A percentile compares a stretch with the other conserved stretches of the same genome.
Conservation (phyloP, 1,140 invertebrate genomes). For the Pseudoatta argentina region DNA sequence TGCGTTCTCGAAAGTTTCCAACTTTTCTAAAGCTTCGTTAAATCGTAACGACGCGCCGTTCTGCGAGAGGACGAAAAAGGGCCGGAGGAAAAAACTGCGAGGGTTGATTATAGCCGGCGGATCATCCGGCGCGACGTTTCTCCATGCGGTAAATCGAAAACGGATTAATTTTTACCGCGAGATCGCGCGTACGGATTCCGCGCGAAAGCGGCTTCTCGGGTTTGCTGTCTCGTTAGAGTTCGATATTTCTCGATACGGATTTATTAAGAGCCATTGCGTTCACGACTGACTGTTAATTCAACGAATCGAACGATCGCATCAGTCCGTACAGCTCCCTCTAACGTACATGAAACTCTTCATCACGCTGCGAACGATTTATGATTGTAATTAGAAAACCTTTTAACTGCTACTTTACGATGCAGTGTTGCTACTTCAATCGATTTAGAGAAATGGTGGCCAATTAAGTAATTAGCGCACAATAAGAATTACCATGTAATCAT, state of each 20-base stretch:
- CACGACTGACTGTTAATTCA: conserved; percentile 29
- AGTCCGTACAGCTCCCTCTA: not conserved
- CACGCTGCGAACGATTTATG: not conserved
- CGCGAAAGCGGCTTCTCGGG: conserved; percentile 51
- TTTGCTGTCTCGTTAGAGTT: conserved; percentile 41
- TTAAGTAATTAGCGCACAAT: conserved; percentile 20
- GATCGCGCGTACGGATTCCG: conserved; percentile 45
- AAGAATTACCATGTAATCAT: not conserved
- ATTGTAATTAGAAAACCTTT: not conserved
- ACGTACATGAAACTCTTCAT: not conserved
- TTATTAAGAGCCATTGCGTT: conserved; percentile 38
- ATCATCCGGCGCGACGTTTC: conserved; percentile 3
- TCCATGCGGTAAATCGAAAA: conserved; percentile 53
- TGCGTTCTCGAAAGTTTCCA: conserved; percentile 47
- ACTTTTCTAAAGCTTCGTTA: conserved; percentile 44
- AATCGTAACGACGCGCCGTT: not conserved
- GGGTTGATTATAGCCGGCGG: conserved; percentile 32
- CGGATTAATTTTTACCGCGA: conserved; percentile 53
- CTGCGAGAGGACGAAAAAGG: not conserved
- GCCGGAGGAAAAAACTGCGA: not conserved
- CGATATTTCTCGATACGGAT: conserved; percentile 50
- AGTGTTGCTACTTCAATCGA: not conserved
- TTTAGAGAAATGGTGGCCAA: not conserved
- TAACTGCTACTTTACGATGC: not conserved
- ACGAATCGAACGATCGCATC: not conserved